Base-by-base conservation (phyloP, 1,140 invertebrate genomes). In the Cyrtorhinus lividipennis region DNA sequence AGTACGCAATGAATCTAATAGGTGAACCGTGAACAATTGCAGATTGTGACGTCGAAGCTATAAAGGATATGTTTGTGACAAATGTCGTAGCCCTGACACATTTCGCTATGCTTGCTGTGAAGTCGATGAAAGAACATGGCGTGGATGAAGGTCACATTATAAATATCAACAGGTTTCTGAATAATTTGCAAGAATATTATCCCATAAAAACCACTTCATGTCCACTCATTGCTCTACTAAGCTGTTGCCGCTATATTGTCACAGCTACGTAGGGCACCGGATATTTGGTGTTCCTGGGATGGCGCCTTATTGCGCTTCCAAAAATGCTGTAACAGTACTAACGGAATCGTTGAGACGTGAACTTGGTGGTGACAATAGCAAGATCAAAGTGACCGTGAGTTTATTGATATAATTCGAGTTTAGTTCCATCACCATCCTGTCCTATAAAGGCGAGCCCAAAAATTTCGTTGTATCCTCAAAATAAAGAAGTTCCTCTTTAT, bases 131-230 rank as follows among this genome's bases (percentile, higher is more conserved):
- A 62, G 71, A 74, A 65, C 69, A 72, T 26, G 69, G 70, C 1
- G 73, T 80, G 24, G 71, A 76, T 64, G 77, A 79, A 18, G 87
- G 86, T 0, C 84, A 88, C 63, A 80, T 89, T 26, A 74, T 88
- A 25, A 79, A 85, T 58, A 77, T 90, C 1, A 86, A 84, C 70
- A 87, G 79, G 79, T 66, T 75, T 82, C 23, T 18, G 30, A 38
- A 5, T 38, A 38, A 38, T 5, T 15, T 8, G 5, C 30, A 38
- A 38, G 15, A 18, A 23, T 56, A 23, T 22, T 57, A 23, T 8
- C 20, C 24, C 24, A 3, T 8, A 23, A 20, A 57, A 24, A n/a
- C n/a, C n/a, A n/a, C n/a, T n/a, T n/a, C n/a, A n/a, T n/a, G n/a
- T n/a, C n/a, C n/a, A n/a, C n/a, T n/a, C n/a, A n/a, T n/a, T n/a